Base-by-base conservation (phyloP, 1,140 invertebrate species). In the Diorhabda sublineata region DNA sequence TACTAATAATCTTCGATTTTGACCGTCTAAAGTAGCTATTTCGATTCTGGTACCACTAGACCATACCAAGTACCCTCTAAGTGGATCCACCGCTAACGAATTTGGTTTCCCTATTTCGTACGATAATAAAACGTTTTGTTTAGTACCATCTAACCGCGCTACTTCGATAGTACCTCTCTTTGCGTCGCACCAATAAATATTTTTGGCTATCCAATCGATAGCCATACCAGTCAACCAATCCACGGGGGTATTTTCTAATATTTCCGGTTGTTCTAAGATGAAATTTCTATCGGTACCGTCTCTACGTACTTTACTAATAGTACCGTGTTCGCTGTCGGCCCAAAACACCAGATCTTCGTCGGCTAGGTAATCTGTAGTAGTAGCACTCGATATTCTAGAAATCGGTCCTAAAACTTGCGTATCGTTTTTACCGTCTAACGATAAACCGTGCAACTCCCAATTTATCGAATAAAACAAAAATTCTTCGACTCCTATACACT, bases 161-260 rank as follows among this genome's bases (percentile, higher is more conserved):
- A 97, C 94, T 82, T 95, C 92, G 60, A 98, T 93, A 5, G 93
- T 86, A 78, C 92, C 91, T 3, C 94, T 89, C 41, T 91, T 90
- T 2, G 92, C 91, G 79, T 96, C 94, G 61, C 92, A 90, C 94
- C 94, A 97, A 80, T 96, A 97, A 45, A 98, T 84, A 81, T 97
- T 96, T 43, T 90, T 85, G 7, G 91, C 90, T 41, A 92, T 85
- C 92, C 92, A 95, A 81, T 97, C 95, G 42, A 96, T 85, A 0
- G 93, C 92, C 42, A 97, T 83, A 4, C 92, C 88, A 58, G 88
- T 85, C 5, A 90, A 78, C 85, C 87, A 89, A 80, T 91, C 90
- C n/a, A 86, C 81, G 43, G 86, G 84, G 45, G 87, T 81, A 60
- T 83, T 85, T 59, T 89, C 86, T 60, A 87, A 83, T 8, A 83